These are phyloP conservation scores for Onychostruthus taczanowskii DNA, from an alignment of 2,113 vertebrate genomes.

Conservation along the genomic window DNA sequence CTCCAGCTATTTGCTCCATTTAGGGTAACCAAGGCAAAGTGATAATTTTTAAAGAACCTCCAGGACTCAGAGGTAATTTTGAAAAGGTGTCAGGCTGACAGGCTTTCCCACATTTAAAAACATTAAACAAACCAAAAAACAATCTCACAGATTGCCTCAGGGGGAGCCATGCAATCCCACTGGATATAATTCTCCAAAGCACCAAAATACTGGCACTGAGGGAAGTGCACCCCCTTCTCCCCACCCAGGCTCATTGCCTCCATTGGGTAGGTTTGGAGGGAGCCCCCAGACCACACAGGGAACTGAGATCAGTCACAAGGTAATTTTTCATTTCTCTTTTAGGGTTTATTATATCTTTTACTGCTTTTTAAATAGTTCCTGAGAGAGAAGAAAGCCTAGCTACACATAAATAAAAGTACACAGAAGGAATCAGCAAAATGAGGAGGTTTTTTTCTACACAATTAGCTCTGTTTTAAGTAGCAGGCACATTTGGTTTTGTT, in stretches of 20 bases:
- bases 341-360: not conserved
- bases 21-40: not conserved
- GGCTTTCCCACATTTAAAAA: not conserved
- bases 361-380: not conserved
- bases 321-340: slow-evolving; percentile 2
- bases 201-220: not conserved
- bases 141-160: not conserved
- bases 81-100: not conserved
- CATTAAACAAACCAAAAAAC: not conserved
- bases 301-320: not conserved
- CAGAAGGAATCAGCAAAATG: not conserved
- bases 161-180: not conserved
- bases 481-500: not conserved
- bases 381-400: not conserved
- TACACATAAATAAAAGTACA: not conserved
- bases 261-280: not conserved
- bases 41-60: not conserved
- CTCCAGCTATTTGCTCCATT: not conserved
- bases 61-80: not conserved
- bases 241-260: not conserved
- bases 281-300: not conserved
- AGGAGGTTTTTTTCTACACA: not conserved
- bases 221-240: not conserved
- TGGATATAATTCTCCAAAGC: not conserved
- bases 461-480: not conserved